Evolutionary conservation across 2,113 vertebrate genomes (phyloP), one percentile per base, ranked within the genome.

Genomic region (Cricetomys ansorgei): DNA sequence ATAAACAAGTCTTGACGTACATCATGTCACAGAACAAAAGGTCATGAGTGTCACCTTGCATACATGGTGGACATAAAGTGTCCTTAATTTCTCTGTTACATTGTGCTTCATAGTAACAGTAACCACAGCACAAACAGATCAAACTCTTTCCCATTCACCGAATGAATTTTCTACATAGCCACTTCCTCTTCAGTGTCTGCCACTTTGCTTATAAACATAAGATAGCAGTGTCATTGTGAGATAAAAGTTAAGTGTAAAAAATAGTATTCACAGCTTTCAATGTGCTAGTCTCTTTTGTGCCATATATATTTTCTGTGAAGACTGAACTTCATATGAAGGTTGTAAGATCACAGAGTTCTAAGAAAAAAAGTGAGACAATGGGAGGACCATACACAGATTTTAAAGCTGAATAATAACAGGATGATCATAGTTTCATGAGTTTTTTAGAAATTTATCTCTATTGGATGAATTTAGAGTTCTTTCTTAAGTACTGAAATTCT

Each of bases 401-500:
- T 65, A 90, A 90, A 53, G n/a, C 13, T 86, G 40, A 95, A 72
- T 79, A 79, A 34, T n/a, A 95, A 59, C 45, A 55, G 40, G 3
- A 77, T 91, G 88, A 94, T 95, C 25, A 53, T 79, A n/a, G 25
- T 23, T 69, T 81, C 87, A 59, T 80, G 77, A 96, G 57, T 3
- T 88, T 85, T 57, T 92, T 77, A 69, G 29, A 93, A 81, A 96
- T 34, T 2, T 79, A 93, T 31, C 50, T 76, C 55, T 43, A 43
- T 31, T 16, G 43, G 13, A 17, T 6, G 81, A 75, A 76, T 92
- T 96, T 80, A 88, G 12, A 88, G 29, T 90, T 93, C 43, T 94
- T 88, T 77, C 13, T 75, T 67, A 90, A 94, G 7, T 95, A 70
- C 37, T 69, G 8, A 92, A 94, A 95, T 72, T 89, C 31, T 84